Percentiles rank a stretch among this genome's conserved stretches.
Evolutionary conservation across 2,888 invertebrate species (phyloP).

Genomic region (Dione juno): DNA sequence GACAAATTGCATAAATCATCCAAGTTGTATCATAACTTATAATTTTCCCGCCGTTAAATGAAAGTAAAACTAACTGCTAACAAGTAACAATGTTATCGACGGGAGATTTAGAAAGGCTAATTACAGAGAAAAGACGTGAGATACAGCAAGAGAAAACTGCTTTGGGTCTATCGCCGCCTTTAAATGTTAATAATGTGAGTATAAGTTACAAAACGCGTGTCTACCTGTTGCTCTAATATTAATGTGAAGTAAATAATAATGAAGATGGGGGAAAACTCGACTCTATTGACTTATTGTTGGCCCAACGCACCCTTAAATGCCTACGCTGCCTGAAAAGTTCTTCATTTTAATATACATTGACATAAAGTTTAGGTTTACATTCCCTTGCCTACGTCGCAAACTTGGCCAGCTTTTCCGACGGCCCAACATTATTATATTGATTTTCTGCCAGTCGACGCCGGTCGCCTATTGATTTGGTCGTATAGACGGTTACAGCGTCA

Average conservation of each 20-base stretch:
- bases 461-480: slow-evolving; percentile 35
- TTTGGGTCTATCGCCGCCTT: slow-evolving; percentile 55
- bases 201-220: slow-evolving; percentile 19
- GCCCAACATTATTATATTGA: slow-evolving; percentile 28
- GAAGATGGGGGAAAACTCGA: slow-evolving; percentile 16
- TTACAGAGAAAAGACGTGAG: slow-evolving; percentile 73
- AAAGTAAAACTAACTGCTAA: slow-evolving; percentile 56
- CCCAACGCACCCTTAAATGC: not conserved
- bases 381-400: slow-evolving; percentile 30
- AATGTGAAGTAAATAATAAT: slow-evolving; percentile 2
- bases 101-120: slow-evolving; percentile 72
- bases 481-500: slow-evolving; percentile 22
- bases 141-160: slow-evolving; percentile 72
- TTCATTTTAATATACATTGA: not conserved
- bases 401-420: slow-evolving; percentile 24
- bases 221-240: slow-evolving; percentile 45
- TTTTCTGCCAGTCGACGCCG: slow-evolving; percentile 42
- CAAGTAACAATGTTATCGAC: slow-evolving; percentile 69
- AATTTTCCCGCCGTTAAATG: slow-evolving; percentile 55
- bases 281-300: slow-evolving; percentile 28
- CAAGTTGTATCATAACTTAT: slow-evolving; percentile 10
- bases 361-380: slow-evolving; percentile 6
- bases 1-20: not conserved
- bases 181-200: slow-evolving; percentile 53
- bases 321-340: not conserved